Conservation (phyloP, 2,797 vertebrate species). For the Labeo calbasu region DNA sequence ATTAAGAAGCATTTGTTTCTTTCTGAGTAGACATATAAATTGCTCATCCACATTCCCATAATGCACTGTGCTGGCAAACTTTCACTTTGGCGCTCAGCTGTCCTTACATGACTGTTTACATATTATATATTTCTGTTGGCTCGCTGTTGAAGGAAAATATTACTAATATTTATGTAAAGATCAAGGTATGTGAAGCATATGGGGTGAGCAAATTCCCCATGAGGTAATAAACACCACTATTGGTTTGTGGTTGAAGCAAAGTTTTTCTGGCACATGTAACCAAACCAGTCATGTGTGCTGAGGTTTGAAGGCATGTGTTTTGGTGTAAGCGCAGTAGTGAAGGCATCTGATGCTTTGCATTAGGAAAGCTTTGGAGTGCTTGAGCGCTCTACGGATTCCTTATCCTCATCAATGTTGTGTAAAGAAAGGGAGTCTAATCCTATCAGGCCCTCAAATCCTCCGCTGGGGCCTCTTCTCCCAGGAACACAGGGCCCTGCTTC, state of each 20-base stretch:
- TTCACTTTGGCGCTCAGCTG: neutral
- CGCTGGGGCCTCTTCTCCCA: conserved; percentile 74
- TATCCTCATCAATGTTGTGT: conserved; percentile 80
- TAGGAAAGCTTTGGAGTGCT: conserved; percentile 76
- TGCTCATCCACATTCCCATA: neutral
- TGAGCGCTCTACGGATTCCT: conserved; percentile 73
- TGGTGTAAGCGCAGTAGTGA: neutral
- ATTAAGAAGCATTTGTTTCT: neutral
- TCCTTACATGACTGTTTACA: conserved; percentile 36
- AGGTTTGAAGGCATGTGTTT: conserved; percentile 3
- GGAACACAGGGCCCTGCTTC: conserved; percentile 70
- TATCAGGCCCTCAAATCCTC: conserved; percentile 79
- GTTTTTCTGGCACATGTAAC: conserved; percentile 11
- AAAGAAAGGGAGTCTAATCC: conserved; percentile 82
- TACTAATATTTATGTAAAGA: conserved; percentile 43
- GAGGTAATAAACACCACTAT: conserved; percentile 33
- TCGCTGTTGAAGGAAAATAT: conserved; percentile 14
- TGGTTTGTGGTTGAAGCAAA: conserved; percentile 20
- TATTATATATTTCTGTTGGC: conserved; percentile 21
- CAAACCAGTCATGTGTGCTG: conserved; percentile 34
- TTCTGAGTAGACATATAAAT: neutral
- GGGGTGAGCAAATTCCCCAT: conserved; percentile 20
- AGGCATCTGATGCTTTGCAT: conserved; percentile 70
- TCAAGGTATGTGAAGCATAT: conserved; percentile 24
- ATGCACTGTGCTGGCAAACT: neutral